Evolutionary conservation across 2,113 vertebrate species (phyloP), one percentile per base, ranked within the genome.

Genomic region (Azemiops feae): DNA sequence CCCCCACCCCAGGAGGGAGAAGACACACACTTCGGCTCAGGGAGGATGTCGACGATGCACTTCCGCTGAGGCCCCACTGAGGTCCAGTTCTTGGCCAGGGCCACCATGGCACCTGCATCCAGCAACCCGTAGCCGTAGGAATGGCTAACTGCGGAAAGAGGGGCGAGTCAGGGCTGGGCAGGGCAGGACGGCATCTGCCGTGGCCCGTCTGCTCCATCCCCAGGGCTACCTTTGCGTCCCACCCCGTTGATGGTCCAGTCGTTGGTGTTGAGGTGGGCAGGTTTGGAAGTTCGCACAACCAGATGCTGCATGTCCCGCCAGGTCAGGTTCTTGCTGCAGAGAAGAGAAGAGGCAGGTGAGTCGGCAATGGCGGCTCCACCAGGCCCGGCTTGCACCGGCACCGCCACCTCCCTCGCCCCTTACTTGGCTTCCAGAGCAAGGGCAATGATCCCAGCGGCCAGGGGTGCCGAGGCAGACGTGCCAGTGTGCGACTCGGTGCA

Each of bases 231-330:
- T 99, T 98, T 98, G 86, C 99, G 99, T n/a, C 99, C 99, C 0
- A 99, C 98, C 0, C 99, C 99, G 0, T 99, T 99, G 96, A 98
- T 99, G 94, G 97, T 97, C 99, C 99, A 99, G 95, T 99, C 99
- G 0, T 98, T 98, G 64, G 99, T 98, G 0, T 98, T 98, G 94
- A 99, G 98, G 97, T 99, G 98, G 27, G 98, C 98, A 0, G 99
- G 99, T 95, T 98, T 98, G 0, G 99, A 99, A 0, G 99, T 99
- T 97, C 96, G 98, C 3, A 99, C 99, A 50, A 99, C 99, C 91
- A 99, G 97, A 96, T 99, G 99, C 97, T 99, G 99, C 99, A 99
- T 99, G 96, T 99, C 99, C 86, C 99, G 98, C 99, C 99, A 99
- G 0, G 99, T 99, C 95, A 99, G 98, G 96, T 99, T 99, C 96